Conservation (phyloP, 2,888 invertebrate genomes). For the Latheticus oryzae region DNA sequence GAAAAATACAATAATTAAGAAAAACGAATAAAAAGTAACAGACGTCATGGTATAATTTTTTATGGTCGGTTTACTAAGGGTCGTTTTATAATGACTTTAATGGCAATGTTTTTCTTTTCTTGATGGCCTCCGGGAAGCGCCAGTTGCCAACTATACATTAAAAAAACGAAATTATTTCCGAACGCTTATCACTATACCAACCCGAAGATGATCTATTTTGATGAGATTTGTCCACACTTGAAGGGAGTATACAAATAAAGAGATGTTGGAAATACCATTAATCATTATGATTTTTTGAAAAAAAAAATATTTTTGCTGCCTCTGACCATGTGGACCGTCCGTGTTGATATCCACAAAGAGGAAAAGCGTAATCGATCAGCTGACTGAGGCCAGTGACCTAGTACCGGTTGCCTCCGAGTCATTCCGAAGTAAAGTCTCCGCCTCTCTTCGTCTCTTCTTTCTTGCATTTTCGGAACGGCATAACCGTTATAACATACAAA, state of each 20-base stretch:
- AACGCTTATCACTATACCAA: not conserved
- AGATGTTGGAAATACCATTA: slow-evolving; percentile 35
- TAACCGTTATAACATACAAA: no score
- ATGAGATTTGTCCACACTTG: slow-evolving; percentile 21
- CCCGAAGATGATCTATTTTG: slow-evolving; percentile 21
- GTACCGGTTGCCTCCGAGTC: slow-evolving; percentile 45
- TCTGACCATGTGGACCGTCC: slow-evolving; percentile 20
- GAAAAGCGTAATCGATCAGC: slow-evolving; percentile 49
- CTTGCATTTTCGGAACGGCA: slow-evolving; percentile 8
- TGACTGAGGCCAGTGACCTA: slow-evolving; percentile 52
- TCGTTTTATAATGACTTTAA: slow-evolving; percentile 32
- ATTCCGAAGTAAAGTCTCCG: slow-evolving; percentile 24
- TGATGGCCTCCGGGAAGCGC: slow-evolving; percentile 11
- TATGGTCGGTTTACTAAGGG: slow-evolving; percentile 27
- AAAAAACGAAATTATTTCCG: not conserved
- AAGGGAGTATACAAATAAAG: slow-evolving; percentile 26
- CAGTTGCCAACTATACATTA: slow-evolving; percentile 9
- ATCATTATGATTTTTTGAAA: slow-evolving; percentile 22
- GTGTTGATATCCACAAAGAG: slow-evolving; percentile 26
- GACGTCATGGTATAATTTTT: slow-evolving; percentile 32
- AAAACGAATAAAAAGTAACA: slow-evolving; percentile 21
- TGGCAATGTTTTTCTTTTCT: slow-evolving; percentile 29
- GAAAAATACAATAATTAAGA: slow-evolving; percentile 20
- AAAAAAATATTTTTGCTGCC: no score
- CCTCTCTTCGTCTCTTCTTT: slow-evolving; percentile 14